Base-by-base conservation (phyloP, 2,797 vertebrate species). In the Darevskia nairensis region DNA sequence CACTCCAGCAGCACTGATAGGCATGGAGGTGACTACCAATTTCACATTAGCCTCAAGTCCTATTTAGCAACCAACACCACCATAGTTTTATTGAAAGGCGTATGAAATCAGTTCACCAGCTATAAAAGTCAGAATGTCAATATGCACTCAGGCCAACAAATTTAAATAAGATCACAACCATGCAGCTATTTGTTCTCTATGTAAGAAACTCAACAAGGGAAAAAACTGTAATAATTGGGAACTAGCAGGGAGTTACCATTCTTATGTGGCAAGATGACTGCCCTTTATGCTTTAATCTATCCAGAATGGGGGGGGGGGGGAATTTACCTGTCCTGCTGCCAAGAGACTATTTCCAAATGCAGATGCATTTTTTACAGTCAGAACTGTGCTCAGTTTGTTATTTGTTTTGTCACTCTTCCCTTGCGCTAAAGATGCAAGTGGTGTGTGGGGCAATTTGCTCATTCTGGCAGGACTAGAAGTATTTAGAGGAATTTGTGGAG, bases 311-410 rank as follows among this genome's bases (percentile, higher is more conserved):
- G 39, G 39, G 39, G 39, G 39, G 39, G 39, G 13, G 9, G 21
- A 32, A n/a, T 87, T 94, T 96, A 97, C 97, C 97, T 97, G 96
- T 83, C 95, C 96, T 15, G 59, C 0, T 10, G 90, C 82, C 76
- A 88, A 41, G 2, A 15, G 91, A 86, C 92, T 90, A 90, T 96
- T 94, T 39, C 90, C 84, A 92, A 91, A 66, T 61, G 29, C 0
- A 27, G 94, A 27, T 0, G 82, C 76, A 6, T 83, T 44, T 32
- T 94, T 94, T 32, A 93, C 74, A 0, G 59, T 74, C 66, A 81
- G 94, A 50, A 95, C 27, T 25, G 85, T 92, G 86, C 90, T 91
- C 69, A 0, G 0, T 4, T 55, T 32, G 85, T 90, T 96, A 2
- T 1, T 93, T 72, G 29, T 92, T 89, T 84, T 90, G 91, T 85